Evolutionary conservation across 1,140 invertebrate species (phyloP), one percentile per base, ranked within the genome.

Genomic region (Drosophila eugracilis): DNA sequence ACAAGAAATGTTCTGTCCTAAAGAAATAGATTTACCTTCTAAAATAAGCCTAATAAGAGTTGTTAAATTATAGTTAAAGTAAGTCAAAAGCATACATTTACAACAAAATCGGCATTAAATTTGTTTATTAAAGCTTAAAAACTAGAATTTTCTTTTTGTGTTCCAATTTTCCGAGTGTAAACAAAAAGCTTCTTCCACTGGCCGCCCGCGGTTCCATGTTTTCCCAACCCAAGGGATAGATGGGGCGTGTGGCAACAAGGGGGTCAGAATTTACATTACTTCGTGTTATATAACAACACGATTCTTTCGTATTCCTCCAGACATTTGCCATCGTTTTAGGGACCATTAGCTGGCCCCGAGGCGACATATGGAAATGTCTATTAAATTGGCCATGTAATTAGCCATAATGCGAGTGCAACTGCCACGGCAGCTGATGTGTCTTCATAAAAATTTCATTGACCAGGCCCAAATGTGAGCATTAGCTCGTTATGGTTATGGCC

Each of bases 351-450:
- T 21, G 55, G 28, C 55, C 60, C 60, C 22, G 41, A 65, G 55
- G 60, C 60, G 60, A 62, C 60, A 65, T 85, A 85, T 85, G 81
- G 73, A 17, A 28, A 42, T 34, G 42, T 81, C 76, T 55, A 86
- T 88, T 86, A 81, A 85, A 78, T 67, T 62, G 74, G 26, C 76
- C 55, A 34, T 75, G 62, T 75, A 85, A 85, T 81, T 85, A 85
- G 63, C 45, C 79, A 85, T 73, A 77, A 86, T 85, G 58, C 65
- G 55, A 78, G 69, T 75, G 60, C 52, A 55, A 47, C 44, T 47
- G 26, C 34, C 15, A 32, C 28, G 26, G 58, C 53, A 30, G 49
- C 45, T 66, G 62, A 79, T 76, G 81, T 77, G 81, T 77, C 66
- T 63, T 69, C 55, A 85, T 88, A 63, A 63, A 86, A 47, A 49